These are phyloP conservation scores for Serrognathus titanus DNA, from an alignment of 2,888 invertebrate genomes.

Conservation along the genomic window DNA sequence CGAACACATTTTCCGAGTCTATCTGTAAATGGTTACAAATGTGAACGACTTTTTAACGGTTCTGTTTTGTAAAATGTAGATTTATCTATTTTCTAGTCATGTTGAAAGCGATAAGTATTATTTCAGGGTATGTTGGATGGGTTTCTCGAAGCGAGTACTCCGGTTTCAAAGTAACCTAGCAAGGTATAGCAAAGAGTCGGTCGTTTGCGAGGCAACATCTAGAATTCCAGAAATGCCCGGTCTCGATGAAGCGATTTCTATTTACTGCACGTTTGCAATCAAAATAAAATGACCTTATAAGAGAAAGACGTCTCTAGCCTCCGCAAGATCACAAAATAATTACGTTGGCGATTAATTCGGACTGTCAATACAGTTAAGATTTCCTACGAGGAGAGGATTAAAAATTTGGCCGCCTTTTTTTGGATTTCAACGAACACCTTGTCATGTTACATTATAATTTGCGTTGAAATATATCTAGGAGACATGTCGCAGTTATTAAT, in stretches of 20 bases:
- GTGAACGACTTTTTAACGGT: not conserved
- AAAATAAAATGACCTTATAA: slow-evolving; percentile 23
- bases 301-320: slow-evolving; percentile 16
- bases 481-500: not conserved
- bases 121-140: slow-evolving; percentile 21
- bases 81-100: slow-evolving; percentile 1
- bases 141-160: slow-evolving; percentile 23
- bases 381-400: not conserved
- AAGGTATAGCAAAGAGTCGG: slow-evolving; percentile 17
- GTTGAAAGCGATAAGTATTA: slow-evolving; percentile 14
- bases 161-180: slow-evolving; percentile 24
- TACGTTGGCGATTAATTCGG: slow-evolving; percentile 19
- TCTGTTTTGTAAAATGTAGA: not conserved
- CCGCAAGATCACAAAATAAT: slow-evolving; percentile 15
- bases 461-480: not conserved
- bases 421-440: not conserved
- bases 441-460: not conserved
- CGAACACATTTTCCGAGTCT: too few species aligned
- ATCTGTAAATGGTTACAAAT: not conserved
- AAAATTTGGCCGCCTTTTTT: not conserved
- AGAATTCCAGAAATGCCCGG: slow-evolving; percentile 26
- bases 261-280: slow-evolving; percentile 25
- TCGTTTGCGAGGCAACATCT: slow-evolving; percentile 19
- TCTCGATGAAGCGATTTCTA: slow-evolving; percentile 25
- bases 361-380: slow-evolving; percentile 15